Conservation (phyloP, 1,140 invertebrate genomes). For the Drosophila pectinifera region DNA sequence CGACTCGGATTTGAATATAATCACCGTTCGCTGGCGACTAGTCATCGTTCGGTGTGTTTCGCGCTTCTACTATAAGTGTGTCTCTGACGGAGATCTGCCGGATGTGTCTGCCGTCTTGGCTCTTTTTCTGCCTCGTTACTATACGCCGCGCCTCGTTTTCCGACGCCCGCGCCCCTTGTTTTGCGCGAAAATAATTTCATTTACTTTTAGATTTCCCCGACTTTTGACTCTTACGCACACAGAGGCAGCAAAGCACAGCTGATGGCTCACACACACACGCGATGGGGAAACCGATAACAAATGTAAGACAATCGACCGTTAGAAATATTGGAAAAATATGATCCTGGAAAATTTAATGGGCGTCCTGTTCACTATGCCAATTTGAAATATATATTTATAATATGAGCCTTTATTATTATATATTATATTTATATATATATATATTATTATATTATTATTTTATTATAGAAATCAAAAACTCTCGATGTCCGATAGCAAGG, state of each 20-base stretch:
- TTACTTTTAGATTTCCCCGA: conserved; percentile 15
- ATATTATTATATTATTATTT: too few species aligned
- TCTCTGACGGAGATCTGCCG: neutral
- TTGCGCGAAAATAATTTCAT: conserved; percentile 16
- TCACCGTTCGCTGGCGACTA: conserved; percentile 83
- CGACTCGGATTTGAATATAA: conserved; percentile 86
- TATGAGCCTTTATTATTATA: too few species aligned
- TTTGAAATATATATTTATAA: too few species aligned
- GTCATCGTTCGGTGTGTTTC: conserved; percentile 43
- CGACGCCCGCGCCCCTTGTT: conserved; percentile 13
- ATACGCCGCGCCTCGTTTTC: neutral
- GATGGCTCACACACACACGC: neutral
- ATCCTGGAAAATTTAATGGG: too few species aligned
- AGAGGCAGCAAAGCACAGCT: neutral
- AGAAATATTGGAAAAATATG: too few species aligned
- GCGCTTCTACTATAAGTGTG: neutral
- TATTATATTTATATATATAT: too few species aligned
- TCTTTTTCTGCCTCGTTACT: conserved; percentile 15
- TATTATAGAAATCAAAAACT: too few species aligned
- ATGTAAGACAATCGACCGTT: too few species aligned
- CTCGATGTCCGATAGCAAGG: too few species aligned
- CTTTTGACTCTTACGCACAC: conserved; percentile 9
- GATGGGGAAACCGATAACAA: neutral
- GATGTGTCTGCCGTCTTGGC: conserved; percentile 4
- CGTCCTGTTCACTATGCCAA: too few species aligned